These are phyloP conservation scores for Falcunculus frontatus DNA, from an alignment of 2,113 vertebrate species.

Conservation along the genomic window DNA sequence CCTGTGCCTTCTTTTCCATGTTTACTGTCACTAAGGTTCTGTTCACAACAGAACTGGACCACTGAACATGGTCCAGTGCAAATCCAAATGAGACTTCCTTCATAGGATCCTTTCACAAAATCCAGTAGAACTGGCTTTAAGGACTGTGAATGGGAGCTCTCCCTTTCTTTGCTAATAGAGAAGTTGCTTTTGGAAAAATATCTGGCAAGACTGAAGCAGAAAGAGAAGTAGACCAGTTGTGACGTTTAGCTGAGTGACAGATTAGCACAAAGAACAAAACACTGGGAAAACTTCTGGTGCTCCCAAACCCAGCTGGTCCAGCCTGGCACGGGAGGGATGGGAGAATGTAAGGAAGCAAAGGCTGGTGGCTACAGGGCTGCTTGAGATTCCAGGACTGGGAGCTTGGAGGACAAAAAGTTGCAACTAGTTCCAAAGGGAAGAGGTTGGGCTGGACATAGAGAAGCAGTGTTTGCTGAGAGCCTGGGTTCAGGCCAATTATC, in stretches of 20 bases:
- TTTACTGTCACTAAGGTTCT: not conserved
- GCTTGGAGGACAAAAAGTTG: not conserved
- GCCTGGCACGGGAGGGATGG: not conserved
- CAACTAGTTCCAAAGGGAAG: not conserved
- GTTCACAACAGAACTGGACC: not conserved
- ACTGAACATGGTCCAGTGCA: not conserved
- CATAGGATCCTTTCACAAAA: not conserved
- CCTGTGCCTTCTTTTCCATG: not conserved
- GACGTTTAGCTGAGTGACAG: not conserved
- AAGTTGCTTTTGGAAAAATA: not conserved
- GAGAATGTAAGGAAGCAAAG: not conserved
- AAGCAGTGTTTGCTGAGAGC: not conserved
- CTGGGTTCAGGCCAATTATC: not conserved
- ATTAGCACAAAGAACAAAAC: not conserved
- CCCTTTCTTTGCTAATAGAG: not conserved
- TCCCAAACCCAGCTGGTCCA: not conserved
- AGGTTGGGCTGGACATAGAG: accelerated
- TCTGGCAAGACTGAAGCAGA: not conserved
- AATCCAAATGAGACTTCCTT: not conserved
- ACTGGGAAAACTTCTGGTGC: accelerated
- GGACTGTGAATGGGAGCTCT: not conserved
- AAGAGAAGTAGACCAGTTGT: not conserved
- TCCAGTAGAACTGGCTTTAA: not conserved
- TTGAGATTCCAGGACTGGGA: not conserved
- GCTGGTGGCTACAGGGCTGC: not conserved